Conservation (phyloP, 2,888 invertebrate genomes). For the Dasysyrphus tricinctus region DNA sequence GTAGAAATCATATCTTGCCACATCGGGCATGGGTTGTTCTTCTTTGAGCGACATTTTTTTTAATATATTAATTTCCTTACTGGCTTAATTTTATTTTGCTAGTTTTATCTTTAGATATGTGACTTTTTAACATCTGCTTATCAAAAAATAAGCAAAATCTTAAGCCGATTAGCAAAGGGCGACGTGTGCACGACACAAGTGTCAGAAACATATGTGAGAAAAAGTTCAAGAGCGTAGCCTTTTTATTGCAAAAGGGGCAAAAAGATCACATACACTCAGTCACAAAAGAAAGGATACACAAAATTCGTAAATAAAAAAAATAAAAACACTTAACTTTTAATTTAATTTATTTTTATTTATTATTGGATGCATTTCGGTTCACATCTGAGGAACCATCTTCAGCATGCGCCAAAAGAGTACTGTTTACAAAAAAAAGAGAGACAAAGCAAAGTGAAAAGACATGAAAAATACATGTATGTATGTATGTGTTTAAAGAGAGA, state of each 20-base stretch:
- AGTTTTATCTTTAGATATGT: not conserved
- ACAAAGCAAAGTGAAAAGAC: too few relatives aligned
- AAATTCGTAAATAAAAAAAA: too few relatives aligned
- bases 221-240: not conserved
- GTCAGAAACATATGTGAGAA: constrained; percentile 2
- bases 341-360: too few relatives aligned
- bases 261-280: too few relatives aligned
- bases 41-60: not conserved
- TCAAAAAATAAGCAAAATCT: not conserved
- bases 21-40: constrained; percentile 58
- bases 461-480: too few relatives aligned
- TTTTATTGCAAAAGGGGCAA: not conserved
- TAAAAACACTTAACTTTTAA: too few relatives aligned
- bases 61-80: not conserved
- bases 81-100: not conserved
- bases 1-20: constrained; percentile 82
- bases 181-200: constrained; percentile 19
- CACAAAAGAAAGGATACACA: too few relatives aligned
- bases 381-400: too few relatives aligned
- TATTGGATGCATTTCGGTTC: too few relatives aligned
- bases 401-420: too few relatives aligned
- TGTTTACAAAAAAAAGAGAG: too few relatives aligned
- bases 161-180: not conserved
- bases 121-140: not conserved
- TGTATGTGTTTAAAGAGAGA: too few relatives aligned